Base-by-base conservation (phyloP, 2,113 vertebrate genomes). In the Nothobranchius kuhntae region DNA sequence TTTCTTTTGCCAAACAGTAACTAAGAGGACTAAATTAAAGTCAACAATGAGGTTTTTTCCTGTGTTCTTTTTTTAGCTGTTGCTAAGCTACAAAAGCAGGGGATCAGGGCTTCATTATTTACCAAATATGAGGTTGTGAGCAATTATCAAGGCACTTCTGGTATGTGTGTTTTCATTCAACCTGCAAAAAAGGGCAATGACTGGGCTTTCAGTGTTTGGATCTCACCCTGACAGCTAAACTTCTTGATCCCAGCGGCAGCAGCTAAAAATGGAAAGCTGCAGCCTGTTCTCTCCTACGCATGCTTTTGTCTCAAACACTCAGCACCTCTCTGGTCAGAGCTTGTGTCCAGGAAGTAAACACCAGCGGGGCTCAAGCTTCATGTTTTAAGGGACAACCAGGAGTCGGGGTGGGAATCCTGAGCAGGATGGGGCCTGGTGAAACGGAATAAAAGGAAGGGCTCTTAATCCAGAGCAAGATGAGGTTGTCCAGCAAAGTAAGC, bases 211-310 rank as follows among this genome's bases (percentile, higher is more conserved):
- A n/a, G 53, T 24, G 52, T 65, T 53, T 73, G 44, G 75, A 78
- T 83, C 75, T 65, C 69, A 72, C 42, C 51, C 24, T 4, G 9
- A 81, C 72, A 72, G 67, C 61, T 68, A 69, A 83, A 85, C 76
- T 61, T 84, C 70, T 84, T 61, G 65, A 83, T 86, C 69, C 72
- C 74, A 60, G 64, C 17, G 58, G 82, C 77, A 68, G 77, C 66
- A 53, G 56, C 88, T 90, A 90, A 89, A 92, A 90, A 91, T 89
- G 89, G 86, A 87, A 87, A 82, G 38, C 81, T 72, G 85, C 69
- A 81, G 84, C 71, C 61, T 78, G 67, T 51, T 75, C 82, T 82
- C 83, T 82, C 87, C 88, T 86, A 85, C 83, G 77, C 83, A 80
- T 55, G 83, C 85, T 87, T 86, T 87, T 83, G 85, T 90, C 83